Conservation (phyloP, 2,113 vertebrate species). For the Phylloscopus trochiloides region DNA sequence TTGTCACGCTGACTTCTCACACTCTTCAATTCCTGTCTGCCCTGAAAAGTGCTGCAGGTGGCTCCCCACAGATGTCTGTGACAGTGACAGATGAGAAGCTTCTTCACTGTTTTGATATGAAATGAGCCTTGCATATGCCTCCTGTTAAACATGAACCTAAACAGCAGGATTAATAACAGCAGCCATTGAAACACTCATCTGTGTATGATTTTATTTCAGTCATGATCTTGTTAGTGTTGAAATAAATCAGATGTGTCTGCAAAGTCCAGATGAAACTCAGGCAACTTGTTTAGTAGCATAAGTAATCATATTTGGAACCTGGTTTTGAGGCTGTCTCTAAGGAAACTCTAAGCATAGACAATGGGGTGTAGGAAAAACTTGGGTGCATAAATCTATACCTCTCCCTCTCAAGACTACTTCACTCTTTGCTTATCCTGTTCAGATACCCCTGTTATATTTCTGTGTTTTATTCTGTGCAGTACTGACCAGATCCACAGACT, state of each 20-base stretch:
- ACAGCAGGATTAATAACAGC: conserved; percentile 28
- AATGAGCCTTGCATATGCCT: conserved; percentile 55
- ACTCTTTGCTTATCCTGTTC: neutral
- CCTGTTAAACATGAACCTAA: conserved; percentile 31
- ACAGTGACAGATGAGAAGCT: conserved; percentile 44
- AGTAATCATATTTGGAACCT: neutral
- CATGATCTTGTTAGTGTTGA: neutral
- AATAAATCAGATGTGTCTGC: neutral
- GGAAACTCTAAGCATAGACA: neutral
- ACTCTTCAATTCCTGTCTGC: neutral
- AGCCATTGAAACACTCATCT: neutral
- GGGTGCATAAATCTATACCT: neutral
- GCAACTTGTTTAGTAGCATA: neutral
- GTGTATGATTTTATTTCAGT: conserved; percentile 12
- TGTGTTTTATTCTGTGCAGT: neutral
- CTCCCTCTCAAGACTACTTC: neutral
- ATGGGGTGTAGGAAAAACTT: neutral
- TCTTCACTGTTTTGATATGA: conserved; percentile 35
- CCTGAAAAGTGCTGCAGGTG: conserved; percentile 13
- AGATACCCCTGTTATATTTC: neutral
- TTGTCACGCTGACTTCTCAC: neutral
- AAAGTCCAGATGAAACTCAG: neutral
- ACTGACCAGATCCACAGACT: neutral
- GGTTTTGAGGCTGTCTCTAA: neutral
- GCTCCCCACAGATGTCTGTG: neutral